Percentiles rank a stretch among this genome's conserved stretches.
These are phyloP conservation scores for Indri indri DNA, from an alignment of 2,113 vertebrate species.

Conservation along the genomic window DNA sequence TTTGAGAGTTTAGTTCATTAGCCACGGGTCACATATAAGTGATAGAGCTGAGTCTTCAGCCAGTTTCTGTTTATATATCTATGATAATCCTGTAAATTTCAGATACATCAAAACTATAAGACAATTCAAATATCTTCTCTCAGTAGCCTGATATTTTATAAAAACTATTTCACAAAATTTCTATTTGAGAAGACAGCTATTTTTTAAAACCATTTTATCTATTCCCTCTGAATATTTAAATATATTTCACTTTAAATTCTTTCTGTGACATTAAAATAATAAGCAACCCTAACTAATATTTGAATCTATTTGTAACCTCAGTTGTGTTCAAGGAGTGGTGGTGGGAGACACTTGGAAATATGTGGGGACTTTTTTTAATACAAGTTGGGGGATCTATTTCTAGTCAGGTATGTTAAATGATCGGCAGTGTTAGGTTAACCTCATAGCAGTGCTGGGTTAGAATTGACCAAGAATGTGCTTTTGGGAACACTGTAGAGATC, in stretches of 20 bases:
- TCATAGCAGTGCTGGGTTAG: neutral
- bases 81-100: neutral
- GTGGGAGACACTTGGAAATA: neutral
- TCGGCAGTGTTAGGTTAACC: neutral
- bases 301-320: neutral
- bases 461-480: neutral
- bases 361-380: neutral
- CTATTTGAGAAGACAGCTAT: constrained; percentile 1
- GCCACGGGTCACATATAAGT: neutral
- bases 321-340: neutral
- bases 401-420: neutral
- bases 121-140: neutral
- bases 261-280: neutral
- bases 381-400: neutral
- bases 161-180: neutral
- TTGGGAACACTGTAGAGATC: neutral
- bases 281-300: neutral
- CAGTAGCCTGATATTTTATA: neutral
- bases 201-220: neutral
- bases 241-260: neutral
- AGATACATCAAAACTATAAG: neutral
- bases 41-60: neutral
- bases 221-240: neutral
- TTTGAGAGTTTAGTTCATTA: neutral
- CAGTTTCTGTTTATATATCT: neutral